Percentiles rank a stretch among this genome's conserved stretches.
phyloP scores from a whole-genome alignment of 64 coral and sea anemone genomes.

The Montipora sp. region DNA sequence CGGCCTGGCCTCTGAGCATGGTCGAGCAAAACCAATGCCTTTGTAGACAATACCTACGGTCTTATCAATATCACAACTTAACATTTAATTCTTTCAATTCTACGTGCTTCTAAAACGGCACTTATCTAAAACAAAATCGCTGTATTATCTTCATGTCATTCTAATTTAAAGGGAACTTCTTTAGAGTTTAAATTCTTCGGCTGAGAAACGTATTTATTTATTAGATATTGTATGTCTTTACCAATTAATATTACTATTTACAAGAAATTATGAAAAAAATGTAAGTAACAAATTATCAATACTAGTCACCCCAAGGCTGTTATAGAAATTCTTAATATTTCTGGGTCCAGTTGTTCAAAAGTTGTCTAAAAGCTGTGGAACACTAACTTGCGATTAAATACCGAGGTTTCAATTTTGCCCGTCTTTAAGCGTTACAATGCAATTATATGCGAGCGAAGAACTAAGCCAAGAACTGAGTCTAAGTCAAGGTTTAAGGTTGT shows the following conservation, averaged over 20 bases:
- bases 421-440: no score
- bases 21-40: no score
- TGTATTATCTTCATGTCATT: neutral
- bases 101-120: neutral
- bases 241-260: slow-evolving; percentile 25
- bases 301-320: slow-evolving; percentile 33
- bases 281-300: slow-evolving; percentile 6
- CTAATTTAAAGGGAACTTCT: neutral
- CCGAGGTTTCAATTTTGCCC: no score
- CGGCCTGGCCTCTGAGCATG: no score
- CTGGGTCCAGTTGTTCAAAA: no score
- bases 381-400: no score
- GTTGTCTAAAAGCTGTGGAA: no score
- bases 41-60: no score
- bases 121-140: neutral
- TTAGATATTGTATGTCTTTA: neutral
- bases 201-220: neutral
- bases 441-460: no score
- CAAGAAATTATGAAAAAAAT: slow-evolving; percentile 1
- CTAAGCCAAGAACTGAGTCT: no score
- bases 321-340: neutral
- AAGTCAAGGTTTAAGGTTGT: no score
- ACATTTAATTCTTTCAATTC: neutral
- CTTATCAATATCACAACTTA: neutral
- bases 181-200: neutral